These are phyloP conservation scores for Drosophila truncata DNA, from an alignment of 1,140 invertebrate species.

Conservation along the genomic window DNA sequence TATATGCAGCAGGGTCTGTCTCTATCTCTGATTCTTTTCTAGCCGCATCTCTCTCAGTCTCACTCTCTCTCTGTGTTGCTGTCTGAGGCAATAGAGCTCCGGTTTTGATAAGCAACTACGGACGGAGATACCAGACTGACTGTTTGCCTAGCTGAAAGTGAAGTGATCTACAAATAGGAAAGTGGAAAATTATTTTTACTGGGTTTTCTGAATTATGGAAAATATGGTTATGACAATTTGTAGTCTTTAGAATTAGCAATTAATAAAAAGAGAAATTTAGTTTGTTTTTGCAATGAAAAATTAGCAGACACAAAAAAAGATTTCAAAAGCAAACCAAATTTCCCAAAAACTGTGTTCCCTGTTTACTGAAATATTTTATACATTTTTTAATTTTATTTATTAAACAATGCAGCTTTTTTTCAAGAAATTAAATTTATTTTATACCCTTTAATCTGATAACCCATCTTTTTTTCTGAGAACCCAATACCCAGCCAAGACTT, in stretches of 20 bases:
- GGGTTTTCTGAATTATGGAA: neutral
- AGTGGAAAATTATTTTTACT: constrained; percentile 1
- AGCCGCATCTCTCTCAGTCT: neutral
- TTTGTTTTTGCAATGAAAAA: too few relatives aligned
- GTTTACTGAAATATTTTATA: too few relatives aligned
- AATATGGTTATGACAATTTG: neutral
- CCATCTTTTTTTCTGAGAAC: too few relatives aligned
- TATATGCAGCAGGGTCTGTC: constrained; percentile 11
- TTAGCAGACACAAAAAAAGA: neutral
- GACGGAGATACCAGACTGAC: constrained; percentile 40
- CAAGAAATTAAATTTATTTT: neutral
- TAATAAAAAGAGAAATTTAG: too few relatives aligned
- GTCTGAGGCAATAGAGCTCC: constrained; percentile 34
- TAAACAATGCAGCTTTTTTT: neutral
- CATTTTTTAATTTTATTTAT: neutral
- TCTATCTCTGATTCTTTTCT: constrained; percentile 6
- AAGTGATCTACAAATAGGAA: constrained; percentile 67
- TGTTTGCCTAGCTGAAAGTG: constrained; percentile 69
- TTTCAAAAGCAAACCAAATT: neutral
- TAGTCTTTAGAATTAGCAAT: too few relatives aligned
- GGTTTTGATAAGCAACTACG: constrained; percentile 56
- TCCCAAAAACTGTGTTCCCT: neutral
- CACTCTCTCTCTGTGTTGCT: neutral
- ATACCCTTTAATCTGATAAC: neutral
- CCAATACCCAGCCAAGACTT: neutral